Conservation (phyloP, 2,888 invertebrate genomes). For the Protula sp. region DNA sequence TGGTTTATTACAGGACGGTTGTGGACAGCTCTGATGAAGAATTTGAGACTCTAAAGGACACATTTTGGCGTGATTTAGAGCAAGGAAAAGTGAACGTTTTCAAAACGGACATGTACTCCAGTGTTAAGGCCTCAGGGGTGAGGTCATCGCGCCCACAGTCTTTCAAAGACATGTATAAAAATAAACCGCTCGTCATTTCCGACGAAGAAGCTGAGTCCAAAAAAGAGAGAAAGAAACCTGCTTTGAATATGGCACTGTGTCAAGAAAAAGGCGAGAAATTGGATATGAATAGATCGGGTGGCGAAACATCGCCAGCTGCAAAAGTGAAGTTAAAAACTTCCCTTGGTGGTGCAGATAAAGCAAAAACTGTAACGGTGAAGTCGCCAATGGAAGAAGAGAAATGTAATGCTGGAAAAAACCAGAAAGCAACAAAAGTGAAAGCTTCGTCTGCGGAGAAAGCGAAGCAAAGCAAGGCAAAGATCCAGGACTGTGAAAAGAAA, state of each 20-base stretch:
- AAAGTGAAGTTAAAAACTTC: not conserved
- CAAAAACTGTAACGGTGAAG: not conserved
- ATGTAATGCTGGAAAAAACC: too few relatives aligned
- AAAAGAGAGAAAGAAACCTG: not conserved
- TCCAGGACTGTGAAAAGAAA: too few relatives aligned
- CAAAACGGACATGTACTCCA: constrained; percentile 51
- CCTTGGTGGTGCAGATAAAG: not conserved
- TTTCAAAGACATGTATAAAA: not conserved
- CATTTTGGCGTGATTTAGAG: constrained; percentile 51
- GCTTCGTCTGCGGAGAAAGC: not conserved
- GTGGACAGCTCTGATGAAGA: constrained; percentile 10
- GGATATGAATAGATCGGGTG: not conserved
- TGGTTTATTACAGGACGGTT: not conserved
- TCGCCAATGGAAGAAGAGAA: not conserved
- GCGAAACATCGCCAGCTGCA: not conserved
- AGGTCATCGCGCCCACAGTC: not conserved
- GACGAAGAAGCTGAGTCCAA: not conserved
- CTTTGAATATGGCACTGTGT: not conserved
- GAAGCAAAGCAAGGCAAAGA: too few relatives aligned
- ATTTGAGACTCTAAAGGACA: constrained; percentile 40
- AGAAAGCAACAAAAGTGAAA: not conserved
- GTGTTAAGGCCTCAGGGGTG: constrained; percentile 24
- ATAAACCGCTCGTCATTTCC: not conserved
- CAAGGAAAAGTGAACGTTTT: constrained; percentile 48
- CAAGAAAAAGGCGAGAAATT: not conserved